Evolutionary conservation across 2,888 invertebrate genomes (phyloP), one percentile per base, ranked within the genome.

Genomic region (Tigriopus californicus): DNA sequence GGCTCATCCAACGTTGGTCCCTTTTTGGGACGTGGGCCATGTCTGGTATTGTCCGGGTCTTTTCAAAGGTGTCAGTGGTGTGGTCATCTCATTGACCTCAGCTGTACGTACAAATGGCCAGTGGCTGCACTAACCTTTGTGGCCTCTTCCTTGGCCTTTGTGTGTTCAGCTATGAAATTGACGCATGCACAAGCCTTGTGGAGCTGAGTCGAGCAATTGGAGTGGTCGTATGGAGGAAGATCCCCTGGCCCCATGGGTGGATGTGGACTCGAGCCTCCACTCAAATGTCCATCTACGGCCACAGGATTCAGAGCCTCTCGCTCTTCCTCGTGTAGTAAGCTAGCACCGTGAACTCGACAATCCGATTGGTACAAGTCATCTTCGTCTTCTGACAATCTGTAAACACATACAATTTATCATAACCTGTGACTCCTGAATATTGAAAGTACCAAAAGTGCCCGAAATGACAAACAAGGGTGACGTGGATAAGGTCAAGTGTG

Each of bases 121-220:
- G n/a, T n/a, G n/a, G n/a, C n/a, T n/a, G n/a, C 33, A 33, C 33
- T 18, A 4, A 64, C 64, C 63, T 64, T 64, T 3, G 64, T 64
- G 15, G 64, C 63, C 44, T 62, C 64, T 60, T 64, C 64, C 57
- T 63, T 64, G 60, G 63, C 61, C 15, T 64, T 61, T 15, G 64
- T 64, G 61, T 64, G 64, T 52, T 64, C 64, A 11, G 64, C 64
- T 20, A 64, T 64, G 53, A 64, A 64, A 60, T 62, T 64, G 53
- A 64, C 63, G 57, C 64, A 64, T 62, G 63, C 63, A 53, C 64
- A 64, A 3, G 64, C 62, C n/a, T 63, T 61, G 60, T 64, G 64
- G 13, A 64, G 60, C 57, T 62, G 62, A 1, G 61, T 60, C 13
- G 62, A 63, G 57, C 64, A 64, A 61, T 63, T 62, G 22, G 62